Base-by-base conservation (phyloP, 2,113 vertebrate species). In the Vidua chalybeata region DNA sequence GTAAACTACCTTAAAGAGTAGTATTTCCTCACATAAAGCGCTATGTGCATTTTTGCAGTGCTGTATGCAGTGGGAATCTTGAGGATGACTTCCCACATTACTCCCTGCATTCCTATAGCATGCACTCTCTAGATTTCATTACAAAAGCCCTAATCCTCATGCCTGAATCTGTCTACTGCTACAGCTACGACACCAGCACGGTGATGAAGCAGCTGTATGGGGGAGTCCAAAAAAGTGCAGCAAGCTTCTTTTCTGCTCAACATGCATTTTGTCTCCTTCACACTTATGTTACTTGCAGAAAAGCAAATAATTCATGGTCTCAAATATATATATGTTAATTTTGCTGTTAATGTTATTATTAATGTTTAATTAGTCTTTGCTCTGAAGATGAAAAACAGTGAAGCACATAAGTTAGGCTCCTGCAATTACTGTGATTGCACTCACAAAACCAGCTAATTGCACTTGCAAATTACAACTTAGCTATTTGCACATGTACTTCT, bases 401-500 rank as follows among this genome's bases (percentile, higher is more conserved):
- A 94, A 97, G 84, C 90, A 93, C 85, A 91, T 80, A 91, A 92
- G 94, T 97, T 96, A 96, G 89, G 93, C 90, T 93, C 94, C 96
- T 88, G 94, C 95, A 97, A 97, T 97, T 97, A 97, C 95, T 91
- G 79, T 97, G 96, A 96, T 94, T 97, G 95, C 94, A 86, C 78
- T 96, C 96, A 96, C 94, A 97, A 96, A 97, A 95, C 94, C 94
- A 89, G 94, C 94, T 97, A 97, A 97, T 97, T 97, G 95, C 95
- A 95, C 89, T 97, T 96, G 91, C 91, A 97, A 97, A 97, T 97
- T 97, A 97, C 93, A 91, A 96, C 76, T 94, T 96, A 91, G 94
- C 87, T 97, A 94, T 97, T 96, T 95, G 93, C 93, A 97, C 96
- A 88, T 96, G 92, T 85, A 97, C 76, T 96, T 93, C 93, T 33